Evolutionary conservation across 2,797 vertebrate species (phyloP), one percentile per base, ranked within the genome.

Genomic region (Coranthus polyacanthus): DNA sequence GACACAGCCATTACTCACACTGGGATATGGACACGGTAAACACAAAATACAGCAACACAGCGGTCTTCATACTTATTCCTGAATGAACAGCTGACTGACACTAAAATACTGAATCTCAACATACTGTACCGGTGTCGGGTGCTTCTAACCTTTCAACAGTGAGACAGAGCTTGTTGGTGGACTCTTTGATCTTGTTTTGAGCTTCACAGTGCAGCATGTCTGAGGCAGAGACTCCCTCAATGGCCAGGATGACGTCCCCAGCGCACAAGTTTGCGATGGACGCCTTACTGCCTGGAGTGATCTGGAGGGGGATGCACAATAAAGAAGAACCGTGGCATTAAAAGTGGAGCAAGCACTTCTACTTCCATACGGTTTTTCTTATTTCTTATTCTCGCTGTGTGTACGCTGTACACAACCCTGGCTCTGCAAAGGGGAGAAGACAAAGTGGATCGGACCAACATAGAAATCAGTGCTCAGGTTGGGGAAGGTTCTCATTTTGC

Each of bases 231-330:
- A 91, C 90, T n/a, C 97, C 97, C 37, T 98, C 95, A 21, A 99
- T 98, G 72, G 97, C 95, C 88, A 97, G 32, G 86, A 99, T 95
- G 63, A 98, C 70, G 49, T 99, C 98, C 16, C 98, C 98, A 1
- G 97, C 91, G 52, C 92, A 96, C 71, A 99, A 83, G 88, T 97
- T 95, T 51, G 94, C 96, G 1, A 90, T 54, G 4, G 96, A 94
- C 2, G 98, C 97, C 85, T 97, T 98, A 82, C 98, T 96, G 89
- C 97, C 97, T 4, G 98, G 96, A 20, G 96, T 97, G 81, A 99
- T 94, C 97, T 99, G 90, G 13, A 58, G 3, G 44, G 37, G 12
- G n/a, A n/a, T n/a, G n/a, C n/a, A 81, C 36, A 45, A 7, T 5
- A 26, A 24, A 38, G 4, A 47, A 29, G 12, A 46, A 16, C 46